Conservation (phyloP, 1,140 invertebrate genomes). For the Anadara kagoshimensis region DNA sequence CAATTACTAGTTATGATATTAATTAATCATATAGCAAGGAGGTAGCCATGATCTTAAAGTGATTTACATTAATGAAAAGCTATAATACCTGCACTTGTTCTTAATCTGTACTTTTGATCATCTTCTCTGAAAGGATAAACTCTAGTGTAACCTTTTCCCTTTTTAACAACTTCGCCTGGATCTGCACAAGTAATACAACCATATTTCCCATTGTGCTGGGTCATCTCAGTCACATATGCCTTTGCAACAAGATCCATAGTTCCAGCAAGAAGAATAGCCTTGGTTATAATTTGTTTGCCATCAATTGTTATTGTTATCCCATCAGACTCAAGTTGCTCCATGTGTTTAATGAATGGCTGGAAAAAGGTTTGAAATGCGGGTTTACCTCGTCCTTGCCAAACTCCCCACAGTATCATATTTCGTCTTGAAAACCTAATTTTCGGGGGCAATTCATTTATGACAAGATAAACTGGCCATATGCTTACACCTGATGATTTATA, state of each 20-base stretch:
- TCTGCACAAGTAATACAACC: conserved; percentile 16
- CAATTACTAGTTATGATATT: conserved; percentile 10
- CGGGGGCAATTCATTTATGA: conserved; percentile 33
- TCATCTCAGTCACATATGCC: conserved; percentile 15
- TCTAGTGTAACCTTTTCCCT: too few relatives aligned
- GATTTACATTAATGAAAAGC: conserved; percentile 1
- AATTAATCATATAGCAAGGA: not conserved
- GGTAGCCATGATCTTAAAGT: not conserved
- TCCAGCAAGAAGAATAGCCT: not conserved
- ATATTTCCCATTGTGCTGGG: conserved; percentile 16
- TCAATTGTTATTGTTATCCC: not conserved
- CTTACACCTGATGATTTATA: conserved; percentile 1
- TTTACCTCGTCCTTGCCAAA: conserved; percentile 30
- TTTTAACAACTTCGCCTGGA: conserved; percentile 3
- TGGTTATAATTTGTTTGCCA: not conserved
- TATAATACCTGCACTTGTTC: not conserved
- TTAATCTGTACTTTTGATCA: not conserved
- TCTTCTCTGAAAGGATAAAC: not conserved
- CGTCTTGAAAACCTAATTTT: conserved; percentile 10
- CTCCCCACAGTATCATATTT: conserved; percentile 30
- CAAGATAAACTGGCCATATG: conserved; percentile 27
- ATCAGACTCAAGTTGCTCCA: conserved; percentile 6
- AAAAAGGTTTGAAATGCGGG: conserved; percentile 23
- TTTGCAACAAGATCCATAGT: conserved; percentile 18
- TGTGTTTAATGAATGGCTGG: conserved; percentile 20